phyloP scores from a whole-genome alignment of 2,888 invertebrate genomes.

The Alloplasta piceator region DNA sequence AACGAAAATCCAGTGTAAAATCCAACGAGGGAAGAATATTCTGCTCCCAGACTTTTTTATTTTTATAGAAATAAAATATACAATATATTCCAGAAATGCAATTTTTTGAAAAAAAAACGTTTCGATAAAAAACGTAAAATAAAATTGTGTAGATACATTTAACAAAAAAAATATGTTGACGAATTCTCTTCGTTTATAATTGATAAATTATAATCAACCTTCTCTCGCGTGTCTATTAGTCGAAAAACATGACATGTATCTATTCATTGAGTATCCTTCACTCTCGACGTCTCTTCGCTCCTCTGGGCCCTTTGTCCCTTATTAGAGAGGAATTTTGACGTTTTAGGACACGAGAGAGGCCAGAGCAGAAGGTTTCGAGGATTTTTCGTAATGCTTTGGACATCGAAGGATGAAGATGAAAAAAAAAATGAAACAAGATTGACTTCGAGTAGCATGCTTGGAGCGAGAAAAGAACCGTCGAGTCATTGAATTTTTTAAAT shows the following conservation, averaged over 20 bases:
- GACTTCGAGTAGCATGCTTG: slow-evolving; percentile 64
- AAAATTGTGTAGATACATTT: no score
- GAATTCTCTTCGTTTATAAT: no score
- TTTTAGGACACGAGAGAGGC: slow-evolving; percentile 12
- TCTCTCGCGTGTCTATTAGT: no score
- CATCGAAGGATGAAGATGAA: slow-evolving; percentile 6
- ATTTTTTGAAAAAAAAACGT: background rate
- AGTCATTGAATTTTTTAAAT: slow-evolving; percentile 48
- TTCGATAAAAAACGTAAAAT: background rate
- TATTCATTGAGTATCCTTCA: background rate
- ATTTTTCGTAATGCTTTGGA: background rate
- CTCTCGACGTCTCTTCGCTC: background rate
- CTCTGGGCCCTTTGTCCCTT: slow-evolving; percentile 65
- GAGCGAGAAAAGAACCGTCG: slow-evolving; percentile 65
- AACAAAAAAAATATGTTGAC: background rate
- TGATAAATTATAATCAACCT: no score
- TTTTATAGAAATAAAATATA: no score
- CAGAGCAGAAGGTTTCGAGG: slow-evolving; percentile 23
- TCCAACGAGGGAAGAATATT: no score
- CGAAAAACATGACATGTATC: no score
- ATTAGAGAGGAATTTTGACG: slow-evolving; percentile 79
- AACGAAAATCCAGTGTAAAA: no score
- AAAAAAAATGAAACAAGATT: slow-evolving; percentile 34
- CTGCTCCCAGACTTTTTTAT: no score
- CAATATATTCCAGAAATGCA: no score